Evolutionary conservation across 2,797 vertebrate genomes (phyloP).

Genomic region (Phataginus tricuspis): DNA sequence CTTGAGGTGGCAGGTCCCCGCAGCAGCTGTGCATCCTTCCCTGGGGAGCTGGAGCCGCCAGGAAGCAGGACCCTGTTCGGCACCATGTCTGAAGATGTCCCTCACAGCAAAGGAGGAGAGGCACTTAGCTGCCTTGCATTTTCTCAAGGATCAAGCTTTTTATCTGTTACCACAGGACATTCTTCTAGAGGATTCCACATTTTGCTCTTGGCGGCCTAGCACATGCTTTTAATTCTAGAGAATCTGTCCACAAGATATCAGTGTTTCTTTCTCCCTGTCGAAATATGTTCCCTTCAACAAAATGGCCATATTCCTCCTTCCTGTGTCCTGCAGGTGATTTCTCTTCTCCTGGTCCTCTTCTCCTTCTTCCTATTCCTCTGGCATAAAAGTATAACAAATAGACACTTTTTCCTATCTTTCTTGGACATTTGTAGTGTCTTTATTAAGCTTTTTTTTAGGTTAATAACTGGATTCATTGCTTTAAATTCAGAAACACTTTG

Average conservation of each 20-base stretch:
- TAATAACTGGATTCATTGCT: slow-evolving; percentile 29
- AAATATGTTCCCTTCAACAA: neutral
- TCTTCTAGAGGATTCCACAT: neutral
- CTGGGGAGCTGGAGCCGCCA: neutral
- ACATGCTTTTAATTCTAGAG: neutral
- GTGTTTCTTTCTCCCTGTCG: neutral
- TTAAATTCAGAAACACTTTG: slow-evolving; percentile 3
- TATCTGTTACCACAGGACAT: neutral
- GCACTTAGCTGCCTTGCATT: neutral
- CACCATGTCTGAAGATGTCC: neutral
- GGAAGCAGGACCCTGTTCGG: neutral
- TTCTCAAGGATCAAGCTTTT: slow-evolving; percentile 6
- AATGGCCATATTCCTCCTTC: neutral
- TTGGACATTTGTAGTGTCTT: neutral
- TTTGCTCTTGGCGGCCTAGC: neutral
- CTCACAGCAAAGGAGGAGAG: slow-evolving; percentile 29
- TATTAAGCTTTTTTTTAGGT: neutral
- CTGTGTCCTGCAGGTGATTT: neutral
- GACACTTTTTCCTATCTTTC: neutral
- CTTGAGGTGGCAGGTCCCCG: slow-evolving; percentile 36
- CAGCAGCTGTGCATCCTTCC: slow-evolving; percentile 69
- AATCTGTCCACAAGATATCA: neutral
- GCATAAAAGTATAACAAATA: neutral
- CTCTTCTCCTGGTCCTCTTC: neutral
- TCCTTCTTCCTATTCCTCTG: neutral